Evolutionary conservation across 2,888 invertebrate species (phyloP).

Genomic region (Andrena camellia): DNA sequence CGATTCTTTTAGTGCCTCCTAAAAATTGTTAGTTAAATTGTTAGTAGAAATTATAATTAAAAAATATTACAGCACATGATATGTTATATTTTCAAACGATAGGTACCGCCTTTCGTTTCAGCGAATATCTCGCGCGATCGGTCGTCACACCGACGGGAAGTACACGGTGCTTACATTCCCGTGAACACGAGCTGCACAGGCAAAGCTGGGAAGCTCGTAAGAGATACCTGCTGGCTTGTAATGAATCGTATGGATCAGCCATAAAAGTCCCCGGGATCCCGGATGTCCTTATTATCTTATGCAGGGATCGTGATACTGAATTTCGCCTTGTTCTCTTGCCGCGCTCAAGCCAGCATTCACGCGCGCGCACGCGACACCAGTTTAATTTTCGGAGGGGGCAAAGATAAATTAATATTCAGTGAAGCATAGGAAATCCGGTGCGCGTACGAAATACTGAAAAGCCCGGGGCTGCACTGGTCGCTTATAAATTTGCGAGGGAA

Average conservation of each 20-base stretch:
- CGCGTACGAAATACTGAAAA: conserved; percentile 24
- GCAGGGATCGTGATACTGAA: conserved; percentile 42
- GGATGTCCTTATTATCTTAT: conserved; percentile 53
- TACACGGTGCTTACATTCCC: conserved; percentile 37
- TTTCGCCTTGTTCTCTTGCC: not conserved
- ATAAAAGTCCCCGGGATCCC: conserved; percentile 44
- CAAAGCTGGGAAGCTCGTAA: conserved; percentile 38
- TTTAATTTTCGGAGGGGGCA: conserved; percentile 35
- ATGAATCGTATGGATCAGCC: conserved; percentile 57
- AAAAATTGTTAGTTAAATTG: too few species aligned
- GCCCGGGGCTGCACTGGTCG: not conserved
- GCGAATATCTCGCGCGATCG: conserved; percentile 44
- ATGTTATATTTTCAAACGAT: conserved; percentile 38
- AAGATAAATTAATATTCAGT: conserved; percentile 47
- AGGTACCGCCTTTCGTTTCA: conserved; percentile 4
- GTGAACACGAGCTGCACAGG: conserved; percentile 16
- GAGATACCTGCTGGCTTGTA: conserved; percentile 53
- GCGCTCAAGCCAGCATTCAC: too few species aligned
- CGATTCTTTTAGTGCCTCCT: too few species aligned
- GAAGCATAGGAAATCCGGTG: conserved; percentile 40
- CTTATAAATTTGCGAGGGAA: not conserved
- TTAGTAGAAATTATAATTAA: too few species aligned
- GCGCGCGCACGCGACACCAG: not conserved
- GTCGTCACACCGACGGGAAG: conserved; percentile 24
- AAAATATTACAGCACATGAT: conserved; percentile 31